A percentile compares a stretch with the other conserved stretches of the same genome.
These are phyloP conservation scores for Maniola jurtina DNA, from an alignment of 1,140 invertebrate genomes.

Conservation along the genomic window DNA sequence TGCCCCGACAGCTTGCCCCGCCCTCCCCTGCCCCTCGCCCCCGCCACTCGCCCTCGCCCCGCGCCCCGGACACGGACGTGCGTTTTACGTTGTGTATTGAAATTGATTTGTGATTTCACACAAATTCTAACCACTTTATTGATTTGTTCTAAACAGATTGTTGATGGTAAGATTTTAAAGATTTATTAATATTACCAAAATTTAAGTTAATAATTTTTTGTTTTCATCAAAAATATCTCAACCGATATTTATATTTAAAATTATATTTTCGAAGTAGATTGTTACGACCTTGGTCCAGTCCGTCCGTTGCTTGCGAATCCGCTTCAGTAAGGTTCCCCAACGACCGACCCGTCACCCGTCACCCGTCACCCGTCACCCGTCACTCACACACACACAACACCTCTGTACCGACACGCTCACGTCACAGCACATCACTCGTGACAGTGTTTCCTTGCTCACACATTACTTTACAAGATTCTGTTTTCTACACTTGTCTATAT, in stretches of 20 bases:
- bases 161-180: too few relatives aligned
- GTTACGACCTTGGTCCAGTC: conserved; percentile 35
- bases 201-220: too few relatives aligned
- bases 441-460: conserved; percentile 21
- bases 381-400: conserved; percentile 33
- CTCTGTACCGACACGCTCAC: conserved; percentile 26
- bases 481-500: conserved; percentile 8
- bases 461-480: conserved; percentile 20
- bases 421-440: conserved; percentile 13
- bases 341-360: neutral
- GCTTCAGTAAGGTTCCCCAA: conserved; percentile 25
- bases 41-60: neutral
- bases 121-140: neutral
- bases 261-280: neutral
- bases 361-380: neutral
- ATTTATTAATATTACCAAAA: too few relatives aligned
- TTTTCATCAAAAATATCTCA: too few relatives aligned
- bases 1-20: conserved; percentile 40
- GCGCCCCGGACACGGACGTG: conserved; percentile 46
- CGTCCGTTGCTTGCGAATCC: conserved; percentile 31
- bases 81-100: conserved; percentile 12
- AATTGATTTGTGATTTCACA: neutral
- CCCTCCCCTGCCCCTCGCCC: neutral
- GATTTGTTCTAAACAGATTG: too few relatives aligned
- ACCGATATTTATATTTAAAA: neutral